phyloP scores from a whole-genome alignment of 2,888 invertebrate species.

The Acanthoscelides obtectus region DNA sequence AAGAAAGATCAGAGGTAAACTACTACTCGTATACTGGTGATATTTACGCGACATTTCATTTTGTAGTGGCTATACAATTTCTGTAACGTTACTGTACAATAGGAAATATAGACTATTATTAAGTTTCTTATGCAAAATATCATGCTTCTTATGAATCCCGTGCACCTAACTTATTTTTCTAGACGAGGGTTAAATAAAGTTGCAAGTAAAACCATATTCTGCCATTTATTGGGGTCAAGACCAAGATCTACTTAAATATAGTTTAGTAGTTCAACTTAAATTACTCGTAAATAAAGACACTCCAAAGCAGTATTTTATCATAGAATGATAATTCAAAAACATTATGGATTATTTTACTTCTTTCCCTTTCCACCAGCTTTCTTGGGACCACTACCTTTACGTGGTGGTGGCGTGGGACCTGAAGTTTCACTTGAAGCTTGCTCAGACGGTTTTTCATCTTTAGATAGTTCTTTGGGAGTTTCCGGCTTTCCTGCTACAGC shows the following conservation, averaged over 20 bases:
- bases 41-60: too few relatives aligned
- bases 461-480: background rate
- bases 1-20: too few relatives aligned
- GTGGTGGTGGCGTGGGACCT: conserved; percentile 36
- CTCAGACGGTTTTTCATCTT: background rate
- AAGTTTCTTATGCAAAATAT: too few relatives aligned
- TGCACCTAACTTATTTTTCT: too few relatives aligned
- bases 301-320: background rate
- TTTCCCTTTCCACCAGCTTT: conserved; percentile 30
- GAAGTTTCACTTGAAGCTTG: conserved; percentile 5
- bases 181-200: too few relatives aligned
- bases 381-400: conserved; percentile 40
- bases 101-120: too few relatives aligned
- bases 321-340: background rate
- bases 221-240: background rate
- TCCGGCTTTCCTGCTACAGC: background rate
- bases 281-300: background rate
- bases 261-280: background rate
- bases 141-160: too few relatives aligned
- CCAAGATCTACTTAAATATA: background rate
- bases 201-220: background rate
- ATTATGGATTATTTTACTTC: conserved; percentile 26
- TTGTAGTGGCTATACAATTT: too few relatives aligned
- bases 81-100: too few relatives aligned
- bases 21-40: too few relatives aligned